Evolutionary conservation across 2,888 invertebrate genomes (phyloP), one percentile per base, ranked within the genome.

Genomic region (Tridacna gigas): DNA sequence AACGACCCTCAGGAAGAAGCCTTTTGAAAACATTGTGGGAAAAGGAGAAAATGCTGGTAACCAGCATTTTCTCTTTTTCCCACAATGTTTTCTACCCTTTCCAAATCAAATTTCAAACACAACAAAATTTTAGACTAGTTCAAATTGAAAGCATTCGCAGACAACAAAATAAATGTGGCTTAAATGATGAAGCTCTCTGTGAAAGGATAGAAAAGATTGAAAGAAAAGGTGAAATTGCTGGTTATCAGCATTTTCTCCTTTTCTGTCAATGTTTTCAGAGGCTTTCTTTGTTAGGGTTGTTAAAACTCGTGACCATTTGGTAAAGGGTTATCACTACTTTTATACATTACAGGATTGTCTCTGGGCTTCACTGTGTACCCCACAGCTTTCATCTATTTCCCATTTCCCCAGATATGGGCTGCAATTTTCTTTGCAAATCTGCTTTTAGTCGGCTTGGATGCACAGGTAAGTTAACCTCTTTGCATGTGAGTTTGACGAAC

Each of bases 361-460:
- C 87, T 93, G 66, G 92, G 92, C 0, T 92, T 93, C 77, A 89
- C 93, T 3, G 92, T 90, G 0, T 93, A 93, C 71, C 93, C 93
- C 5, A 92, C 93, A 67, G 91, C 92, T 12, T 88, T 93, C 45
- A 90, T 89, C 0, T 85, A 86, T 20, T 89, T 93, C 22, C 90
- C 90, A 9, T 75, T 90, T 0, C 86, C 92, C 5, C 93, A 92
- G 81, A 83, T 92, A 4, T 93, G 93, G 93, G 83, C 91, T 3
- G 89, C 89, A 2, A 86, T 93, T 28, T 93, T 93, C 89, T 93
- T 91, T 74, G 79, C 89, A 26, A 90, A 89, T 84, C 83, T 91
- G 15, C 75, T 91, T 20, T 79, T 88, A 18, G 83, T 90, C 13
- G 91, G 90, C 0, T 79, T 91, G 51, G 91, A 91, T 80, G 82